A percentile compares a stretch with the other conserved stretches of the same genome.
phyloP scores from a whole-genome alignment of 2,113 vertebrate species.

The Chrysemys picta region DNA sequence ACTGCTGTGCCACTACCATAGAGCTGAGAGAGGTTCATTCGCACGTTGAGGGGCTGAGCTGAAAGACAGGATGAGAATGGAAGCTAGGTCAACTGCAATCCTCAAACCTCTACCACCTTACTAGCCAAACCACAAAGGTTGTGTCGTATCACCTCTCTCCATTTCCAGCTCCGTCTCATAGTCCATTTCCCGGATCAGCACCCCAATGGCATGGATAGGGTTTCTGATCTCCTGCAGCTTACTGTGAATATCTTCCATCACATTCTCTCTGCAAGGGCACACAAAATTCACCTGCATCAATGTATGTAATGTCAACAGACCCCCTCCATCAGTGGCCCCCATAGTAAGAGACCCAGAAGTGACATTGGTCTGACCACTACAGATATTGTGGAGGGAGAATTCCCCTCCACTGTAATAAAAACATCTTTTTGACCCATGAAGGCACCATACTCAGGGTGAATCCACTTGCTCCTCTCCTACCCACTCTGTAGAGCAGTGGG shows the following conservation, averaged over 20 bases:
- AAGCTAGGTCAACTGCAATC: accelerated
- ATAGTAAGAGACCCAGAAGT: background rate
- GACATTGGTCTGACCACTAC: background rate
- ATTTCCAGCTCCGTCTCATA: constrained; percentile 88
- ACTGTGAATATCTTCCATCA: constrained; percentile 90
- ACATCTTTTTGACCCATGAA: background rate
- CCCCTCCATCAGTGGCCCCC: background rate
- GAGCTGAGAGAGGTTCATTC: constrained; percentile 89
- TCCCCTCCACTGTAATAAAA: background rate
- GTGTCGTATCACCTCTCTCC: constrained; percentile 66
- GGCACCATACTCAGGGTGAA: background rate
- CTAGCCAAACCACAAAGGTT: accelerated
- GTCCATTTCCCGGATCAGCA: constrained; percentile 92
- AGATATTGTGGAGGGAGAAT: background rate
- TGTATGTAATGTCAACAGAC: constrained; percentile 1
- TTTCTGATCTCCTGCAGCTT: constrained; percentile 92
- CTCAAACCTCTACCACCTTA: background rate
- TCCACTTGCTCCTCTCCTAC: background rate
- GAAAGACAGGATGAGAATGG: background rate
- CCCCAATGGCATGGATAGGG: constrained; percentile 84
- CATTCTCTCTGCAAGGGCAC: constrained; percentile 79
- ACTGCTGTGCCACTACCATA: constrained; percentile 83
- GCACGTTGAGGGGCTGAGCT: constrained; percentile 83
- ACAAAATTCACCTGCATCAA: background rate
- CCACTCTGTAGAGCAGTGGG: background rate